Evolutionary conservation across 2,797 vertebrate genomes (phyloP).

Genomic region (Numenius phaeopus): DNA sequence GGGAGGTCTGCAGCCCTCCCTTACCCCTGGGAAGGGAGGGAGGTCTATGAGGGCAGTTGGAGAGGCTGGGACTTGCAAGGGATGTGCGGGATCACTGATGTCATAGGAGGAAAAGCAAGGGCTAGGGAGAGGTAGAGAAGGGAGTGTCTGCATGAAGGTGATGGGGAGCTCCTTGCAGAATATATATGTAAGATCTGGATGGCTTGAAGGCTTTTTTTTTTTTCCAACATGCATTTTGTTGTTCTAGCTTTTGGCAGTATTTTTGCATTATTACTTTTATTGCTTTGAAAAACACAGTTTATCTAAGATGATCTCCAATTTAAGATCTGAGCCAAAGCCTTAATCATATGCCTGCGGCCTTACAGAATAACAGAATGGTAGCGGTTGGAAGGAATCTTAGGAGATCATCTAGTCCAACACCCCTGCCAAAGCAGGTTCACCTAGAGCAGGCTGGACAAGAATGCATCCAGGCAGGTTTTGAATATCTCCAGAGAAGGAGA

Average conservation of each 20-base stretch:
- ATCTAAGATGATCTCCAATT: background rate
- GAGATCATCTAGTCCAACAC: too few relatives aligned
- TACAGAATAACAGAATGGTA: too few relatives aligned
- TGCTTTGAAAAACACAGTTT: background rate
- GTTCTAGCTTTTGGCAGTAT: background rate
- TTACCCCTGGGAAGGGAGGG: background rate
- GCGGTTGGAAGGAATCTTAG: too few relatives aligned
- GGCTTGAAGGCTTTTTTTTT: background rate
- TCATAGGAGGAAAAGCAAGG: background rate
- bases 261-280: background rate
- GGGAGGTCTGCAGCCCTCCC: background rate
- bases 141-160: accelerated
- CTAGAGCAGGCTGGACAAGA: too few relatives aligned
- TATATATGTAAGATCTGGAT: background rate
- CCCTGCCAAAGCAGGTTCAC: too few relatives aligned
- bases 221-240: background rate
- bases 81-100: too few relatives aligned
- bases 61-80: accelerated
- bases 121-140: background rate
- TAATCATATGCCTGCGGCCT: background rate
- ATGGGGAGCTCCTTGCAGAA: background rate
- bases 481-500: too few relatives aligned
- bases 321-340: background rate
- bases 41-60: background rate
- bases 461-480: too few relatives aligned